A percentile compares a stretch with the other conserved stretches of the same genome.
phyloP scores from a whole-genome alignment of 2,888 invertebrate genomes.

The Leucophenga montana region DNA sequence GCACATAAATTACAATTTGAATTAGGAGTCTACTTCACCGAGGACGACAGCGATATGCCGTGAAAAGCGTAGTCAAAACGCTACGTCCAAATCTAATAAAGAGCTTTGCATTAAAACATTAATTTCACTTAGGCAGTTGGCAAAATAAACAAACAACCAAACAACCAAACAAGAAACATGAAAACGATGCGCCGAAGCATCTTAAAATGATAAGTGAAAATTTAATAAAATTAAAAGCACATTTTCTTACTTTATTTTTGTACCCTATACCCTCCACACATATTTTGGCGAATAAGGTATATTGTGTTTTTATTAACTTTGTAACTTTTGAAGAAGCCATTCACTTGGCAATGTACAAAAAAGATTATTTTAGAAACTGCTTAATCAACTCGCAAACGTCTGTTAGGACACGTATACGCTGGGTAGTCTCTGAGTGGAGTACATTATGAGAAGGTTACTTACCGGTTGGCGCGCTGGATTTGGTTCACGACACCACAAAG shows the following conservation, averaged over 20 bases:
- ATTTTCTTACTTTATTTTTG: neutral
- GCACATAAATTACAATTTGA: slow-evolving; percentile 53
- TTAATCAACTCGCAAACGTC: neutral
- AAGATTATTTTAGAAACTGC: neutral
- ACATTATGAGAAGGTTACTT: too few species aligned
- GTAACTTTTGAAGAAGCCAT: too few species aligned
- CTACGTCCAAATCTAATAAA: neutral
- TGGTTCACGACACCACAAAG: too few species aligned
- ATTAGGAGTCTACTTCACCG: neutral
- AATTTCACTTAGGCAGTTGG: slow-evolving; percentile 36
- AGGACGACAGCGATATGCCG: neutral
- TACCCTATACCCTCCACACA: too few species aligned
- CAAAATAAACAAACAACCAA: neutral
- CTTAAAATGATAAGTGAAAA: slow-evolving; percentile 40
- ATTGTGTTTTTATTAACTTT: too few species aligned
- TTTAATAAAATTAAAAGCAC: slow-evolving; percentile 54
- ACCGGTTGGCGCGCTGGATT: too few species aligned
- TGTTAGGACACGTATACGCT: too few species aligned
- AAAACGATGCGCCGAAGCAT: neutral
- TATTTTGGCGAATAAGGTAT: too few species aligned
- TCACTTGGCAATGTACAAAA: too few species aligned
- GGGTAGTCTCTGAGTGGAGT: too few species aligned
- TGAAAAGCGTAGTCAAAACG: neutral
- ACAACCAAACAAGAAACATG: neutral
- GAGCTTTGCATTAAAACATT: slow-evolving; percentile 56